These are phyloP conservation scores for Drosophila insularis DNA, from an alignment of 1,140 invertebrate species.

Conservation along the genomic window DNA sequence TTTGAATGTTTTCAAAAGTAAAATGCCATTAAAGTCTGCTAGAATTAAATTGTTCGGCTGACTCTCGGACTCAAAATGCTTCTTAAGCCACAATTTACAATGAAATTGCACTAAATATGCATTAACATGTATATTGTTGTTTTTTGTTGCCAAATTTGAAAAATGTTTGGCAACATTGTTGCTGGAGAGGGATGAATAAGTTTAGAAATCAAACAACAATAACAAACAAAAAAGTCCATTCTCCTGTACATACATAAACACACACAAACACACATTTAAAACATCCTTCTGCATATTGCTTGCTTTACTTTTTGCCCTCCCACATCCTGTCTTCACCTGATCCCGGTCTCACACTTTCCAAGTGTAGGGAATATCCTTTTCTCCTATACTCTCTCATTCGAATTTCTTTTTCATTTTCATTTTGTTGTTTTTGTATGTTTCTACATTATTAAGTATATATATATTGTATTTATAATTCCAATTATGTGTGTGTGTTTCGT, in stretches of 20 bases:
- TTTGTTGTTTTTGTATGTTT: slow-evolving; percentile 1
- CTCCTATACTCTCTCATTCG: too few relatives aligned
- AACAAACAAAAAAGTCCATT: neutral
- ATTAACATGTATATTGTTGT: too few relatives aligned
- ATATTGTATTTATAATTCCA: slow-evolving; percentile 15
- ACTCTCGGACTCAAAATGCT: neutral
- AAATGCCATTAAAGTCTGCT: neutral
- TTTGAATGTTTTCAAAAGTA: neutral
- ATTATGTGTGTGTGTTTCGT: neutral
- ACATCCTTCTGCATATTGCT: too few relatives aligned
- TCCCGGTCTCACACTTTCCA: neutral
- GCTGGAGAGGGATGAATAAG: too few relatives aligned
- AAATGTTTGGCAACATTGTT: too few relatives aligned
- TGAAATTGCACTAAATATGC: neutral
- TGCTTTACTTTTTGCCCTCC: too few relatives aligned
- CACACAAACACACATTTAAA: too few relatives aligned
- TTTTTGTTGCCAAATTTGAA: too few relatives aligned
- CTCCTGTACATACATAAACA: neutral
- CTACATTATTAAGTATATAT: slow-evolving; percentile 9
- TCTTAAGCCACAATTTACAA: neutral
- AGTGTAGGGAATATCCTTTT: too few relatives aligned
- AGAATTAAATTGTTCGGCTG: neutral
- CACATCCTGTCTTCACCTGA: too few relatives aligned
- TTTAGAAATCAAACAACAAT: too few relatives aligned
- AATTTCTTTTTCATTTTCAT: too few relatives aligned